Conservation (phyloP, 2,888 invertebrate genomes). For the Cancer borealis region DNA sequence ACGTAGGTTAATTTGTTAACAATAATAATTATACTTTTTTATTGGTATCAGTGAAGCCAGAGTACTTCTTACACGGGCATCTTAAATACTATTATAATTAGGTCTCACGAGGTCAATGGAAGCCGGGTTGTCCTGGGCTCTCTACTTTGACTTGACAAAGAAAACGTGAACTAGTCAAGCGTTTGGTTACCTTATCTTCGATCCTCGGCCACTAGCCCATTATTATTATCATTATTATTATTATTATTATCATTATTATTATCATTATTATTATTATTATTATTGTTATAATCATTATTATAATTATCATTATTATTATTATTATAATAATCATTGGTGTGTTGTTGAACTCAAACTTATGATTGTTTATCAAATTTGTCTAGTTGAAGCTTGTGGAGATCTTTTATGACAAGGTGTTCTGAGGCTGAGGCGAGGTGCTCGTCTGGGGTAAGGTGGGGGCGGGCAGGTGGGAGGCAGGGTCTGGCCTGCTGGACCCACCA, state of each 20-base stretch:
- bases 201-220: slow-evolving; percentile 49
- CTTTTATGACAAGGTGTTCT: slow-evolving; percentile 1
- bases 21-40: slow-evolving; percentile 63
- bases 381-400: slow-evolving; percentile 12
- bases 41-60: slow-evolving; percentile 64
- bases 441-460: not conserved
- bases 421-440: slow-evolving; percentile 13
- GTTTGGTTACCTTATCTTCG: slow-evolving; percentile 57
- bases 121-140: slow-evolving; percentile 66
- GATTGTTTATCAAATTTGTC: slow-evolving; percentile 35
- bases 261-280: slow-evolving; percentile 26
- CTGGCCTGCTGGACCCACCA: not conserved
- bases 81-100: slow-evolving; percentile 68
- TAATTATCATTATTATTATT: not conserved
- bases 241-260: slow-evolving; percentile 20
- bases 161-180: slow-evolving; percentile 70
- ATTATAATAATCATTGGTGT: slow-evolving; percentile 1
- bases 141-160: slow-evolving; percentile 70
- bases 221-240: slow-evolving; percentile 33
- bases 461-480: not conserved
- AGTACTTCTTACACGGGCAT: slow-evolving; percentile 69
- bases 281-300: not conserved
- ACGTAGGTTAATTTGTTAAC: slow-evolving; percentile 72
- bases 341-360: slow-evolving; percentile 29
- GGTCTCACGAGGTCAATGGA: slow-evolving; percentile 67